Percentiles rank a stretch among this genome's conserved stretches.
Evolutionary conservation across 2,797 vertebrate genomes (phyloP).

Genomic region (Molothrus ater): DNA sequence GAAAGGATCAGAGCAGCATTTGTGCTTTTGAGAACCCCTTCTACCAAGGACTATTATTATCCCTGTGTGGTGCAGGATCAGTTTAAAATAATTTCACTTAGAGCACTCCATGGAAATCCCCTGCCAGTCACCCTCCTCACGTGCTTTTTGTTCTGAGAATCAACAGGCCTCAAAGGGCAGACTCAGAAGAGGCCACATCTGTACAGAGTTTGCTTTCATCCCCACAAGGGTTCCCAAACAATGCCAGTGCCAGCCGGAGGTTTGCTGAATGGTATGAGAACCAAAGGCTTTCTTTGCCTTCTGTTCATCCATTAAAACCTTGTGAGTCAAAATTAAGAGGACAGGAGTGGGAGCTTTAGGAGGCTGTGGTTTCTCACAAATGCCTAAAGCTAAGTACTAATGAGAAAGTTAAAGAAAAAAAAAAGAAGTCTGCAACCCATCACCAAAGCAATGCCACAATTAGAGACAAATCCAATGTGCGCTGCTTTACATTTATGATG

Average conservation of each 20-base stretch:
- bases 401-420: constrained; percentile 37
- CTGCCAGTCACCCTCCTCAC: constrained; percentile 33
- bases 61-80: neutral
- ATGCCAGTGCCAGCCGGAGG: constrained; percentile 45
- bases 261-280: constrained; percentile 61
- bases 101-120: neutral
- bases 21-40: neutral
- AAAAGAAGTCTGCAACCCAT: constrained; percentile 30
- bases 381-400: constrained; percentile 51
- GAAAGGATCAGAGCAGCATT: neutral
- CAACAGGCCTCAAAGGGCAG: constrained; percentile 31
- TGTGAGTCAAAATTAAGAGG: constrained; percentile 54
- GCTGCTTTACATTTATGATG: constrained; percentile 27
- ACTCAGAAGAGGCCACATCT: constrained; percentile 60
- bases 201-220: constrained; percentile 64
- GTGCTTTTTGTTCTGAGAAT: constrained; percentile 55
- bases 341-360: constrained; percentile 33
- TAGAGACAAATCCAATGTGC: constrained; percentile 9
- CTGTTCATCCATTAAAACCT: constrained; percentile 61
- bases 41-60: neutral
- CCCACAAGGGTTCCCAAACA: constrained; percentile 56
- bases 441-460: constrained; percentile 38
- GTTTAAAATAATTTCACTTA: constrained; percentile 37
- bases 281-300: constrained; percentile 61
- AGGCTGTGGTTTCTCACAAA: constrained; percentile 58